A percentile compares a stretch with the other conserved stretches of the same genome.
Conservation (phyloP, 1,140 invertebrate genomes). For the Bombus terrestris region DNA sequence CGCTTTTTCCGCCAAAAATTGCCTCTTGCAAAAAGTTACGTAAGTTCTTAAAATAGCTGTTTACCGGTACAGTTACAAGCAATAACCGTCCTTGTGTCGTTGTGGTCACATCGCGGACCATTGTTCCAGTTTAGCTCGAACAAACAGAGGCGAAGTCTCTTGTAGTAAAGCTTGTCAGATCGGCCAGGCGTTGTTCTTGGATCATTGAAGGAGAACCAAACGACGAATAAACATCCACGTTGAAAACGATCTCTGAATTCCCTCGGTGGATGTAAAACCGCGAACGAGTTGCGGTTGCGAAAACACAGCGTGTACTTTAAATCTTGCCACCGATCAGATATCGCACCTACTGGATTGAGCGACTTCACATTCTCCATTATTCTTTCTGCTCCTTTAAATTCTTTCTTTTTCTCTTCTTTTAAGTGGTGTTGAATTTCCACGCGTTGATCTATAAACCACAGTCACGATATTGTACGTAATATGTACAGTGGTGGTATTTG, state of each 20-base stretch:
- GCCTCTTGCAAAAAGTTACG: too few species aligned
- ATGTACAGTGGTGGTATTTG: not conserved
- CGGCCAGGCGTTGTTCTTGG: conserved; percentile 23
- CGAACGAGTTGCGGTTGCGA: conserved; percentile 48
- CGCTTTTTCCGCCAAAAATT: too few species aligned
- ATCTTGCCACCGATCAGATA: conserved; percentile 42
- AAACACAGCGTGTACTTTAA: conserved; percentile 35
- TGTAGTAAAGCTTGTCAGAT: conserved; percentile 21
- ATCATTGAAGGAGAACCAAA: conserved; percentile 48
- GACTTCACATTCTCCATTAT: not conserved
- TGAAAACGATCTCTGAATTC: conserved; percentile 47
- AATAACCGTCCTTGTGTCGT: not conserved
- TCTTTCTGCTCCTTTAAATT: not conserved
- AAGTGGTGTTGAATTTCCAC: not conserved
- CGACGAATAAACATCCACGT: conserved; percentile 43
- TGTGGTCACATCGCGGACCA: not conserved
- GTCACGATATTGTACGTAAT: too few species aligned
- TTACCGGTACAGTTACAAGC: not conserved
- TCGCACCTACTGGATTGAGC: conserved; percentile 33
- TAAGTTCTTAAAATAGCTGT: not conserved
- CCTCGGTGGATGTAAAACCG: conserved; percentile 31
- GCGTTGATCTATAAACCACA: not conserved
- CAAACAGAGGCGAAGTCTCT: conserved; percentile 12
- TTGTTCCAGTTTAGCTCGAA: not conserved
- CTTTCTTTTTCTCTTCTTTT: not conserved